Percentiles rank a stretch among this genome's conserved stretches.
Evolutionary conservation across 2,888 invertebrate species (phyloP).

Genomic region (Lochmaea capreae): DNA sequence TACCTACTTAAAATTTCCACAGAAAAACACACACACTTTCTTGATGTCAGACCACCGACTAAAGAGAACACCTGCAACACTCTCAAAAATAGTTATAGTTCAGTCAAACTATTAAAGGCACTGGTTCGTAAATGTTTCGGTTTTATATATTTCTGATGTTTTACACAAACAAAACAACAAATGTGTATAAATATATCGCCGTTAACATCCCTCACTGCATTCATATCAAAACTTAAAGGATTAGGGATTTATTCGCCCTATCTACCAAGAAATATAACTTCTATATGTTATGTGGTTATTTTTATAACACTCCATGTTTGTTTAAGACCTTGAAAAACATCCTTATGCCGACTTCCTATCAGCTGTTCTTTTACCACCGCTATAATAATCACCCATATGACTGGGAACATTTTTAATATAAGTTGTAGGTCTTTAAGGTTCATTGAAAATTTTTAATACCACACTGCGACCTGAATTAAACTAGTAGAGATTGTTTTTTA

Average conservation of each 20-base stretch:
- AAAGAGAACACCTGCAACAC: too few species aligned
- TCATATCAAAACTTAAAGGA: not conserved
- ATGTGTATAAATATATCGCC: not conserved
- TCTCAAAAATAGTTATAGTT: too few species aligned
- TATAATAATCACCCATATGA: conserved; percentile 15
- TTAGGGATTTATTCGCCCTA: conserved; percentile 13
- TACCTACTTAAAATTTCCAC: too few species aligned
- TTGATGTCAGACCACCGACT: too few species aligned
- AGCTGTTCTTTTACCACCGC: conserved; percentile 28
- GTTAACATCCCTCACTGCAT: not conserved
- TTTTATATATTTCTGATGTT: not conserved
- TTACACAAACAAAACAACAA: not conserved
- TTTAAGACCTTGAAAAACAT: conserved; percentile 19
- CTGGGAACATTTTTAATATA: not conserved
- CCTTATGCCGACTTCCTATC: conserved; percentile 30
- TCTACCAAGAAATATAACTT: conserved; percentile 2
- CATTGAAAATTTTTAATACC: not conserved
- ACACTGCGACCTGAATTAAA: too few species aligned
- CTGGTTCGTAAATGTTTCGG: too few species aligned
- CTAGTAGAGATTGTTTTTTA: too few species aligned
- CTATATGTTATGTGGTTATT: conserved; percentile 15
- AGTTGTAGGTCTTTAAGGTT: not conserved
- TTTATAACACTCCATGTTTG: conserved; percentile 24
- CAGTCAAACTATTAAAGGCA: too few species aligned
- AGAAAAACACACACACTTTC: too few species aligned